A percentile compares a stretch with the other conserved stretches of the same genome.
Evolutionary conservation across 2,113 vertebrate species (phyloP).

Genomic region (Corythaixoides concolor): DNA sequence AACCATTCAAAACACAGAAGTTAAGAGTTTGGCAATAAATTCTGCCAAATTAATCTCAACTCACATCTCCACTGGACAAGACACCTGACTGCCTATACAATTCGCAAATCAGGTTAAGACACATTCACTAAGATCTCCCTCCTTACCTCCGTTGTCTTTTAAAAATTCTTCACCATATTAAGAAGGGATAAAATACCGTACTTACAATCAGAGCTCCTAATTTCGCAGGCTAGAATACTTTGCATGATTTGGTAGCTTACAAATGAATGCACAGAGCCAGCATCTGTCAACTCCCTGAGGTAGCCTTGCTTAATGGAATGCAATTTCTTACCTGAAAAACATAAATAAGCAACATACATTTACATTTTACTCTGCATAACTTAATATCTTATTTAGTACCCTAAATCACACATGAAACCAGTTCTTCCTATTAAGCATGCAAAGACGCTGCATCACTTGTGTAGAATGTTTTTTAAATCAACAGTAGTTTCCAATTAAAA

Average conservation of each 20-base stretch:
- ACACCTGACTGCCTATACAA: background rate
- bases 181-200: slow-evolving; percentile 1
- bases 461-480: slow-evolving; percentile 52
- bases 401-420: slow-evolving; percentile 52
- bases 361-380: slow-evolving; percentile 68
- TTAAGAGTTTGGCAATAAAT: background rate
- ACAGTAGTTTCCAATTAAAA: slow-evolving; percentile 58
- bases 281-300: slow-evolving; percentile 76
- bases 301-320: slow-evolving; percentile 73
- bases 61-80: background rate
- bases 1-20: no score
- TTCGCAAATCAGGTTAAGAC: background rate
- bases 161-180: background rate
- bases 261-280: slow-evolving; percentile 73
- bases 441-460: slow-evolving; percentile 8
- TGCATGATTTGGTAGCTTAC: slow-evolving; percentile 76
- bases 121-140: background rate
- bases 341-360: slow-evolving; percentile 73
- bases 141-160: background rate
- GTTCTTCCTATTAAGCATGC: slow-evolving; percentile 49
- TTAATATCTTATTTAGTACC: slow-evolving; percentile 63
- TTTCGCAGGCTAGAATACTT: slow-evolving; percentile 59
- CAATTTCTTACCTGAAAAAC: slow-evolving; percentile 84
- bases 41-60: background rate
- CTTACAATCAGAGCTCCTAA: slow-evolving; percentile 65